A percentile compares a stretch with the other conserved stretches of the same genome.
Conservation (phyloP, 1,140 invertebrate genomes). For the Marisa cornuarietis region DNA sequence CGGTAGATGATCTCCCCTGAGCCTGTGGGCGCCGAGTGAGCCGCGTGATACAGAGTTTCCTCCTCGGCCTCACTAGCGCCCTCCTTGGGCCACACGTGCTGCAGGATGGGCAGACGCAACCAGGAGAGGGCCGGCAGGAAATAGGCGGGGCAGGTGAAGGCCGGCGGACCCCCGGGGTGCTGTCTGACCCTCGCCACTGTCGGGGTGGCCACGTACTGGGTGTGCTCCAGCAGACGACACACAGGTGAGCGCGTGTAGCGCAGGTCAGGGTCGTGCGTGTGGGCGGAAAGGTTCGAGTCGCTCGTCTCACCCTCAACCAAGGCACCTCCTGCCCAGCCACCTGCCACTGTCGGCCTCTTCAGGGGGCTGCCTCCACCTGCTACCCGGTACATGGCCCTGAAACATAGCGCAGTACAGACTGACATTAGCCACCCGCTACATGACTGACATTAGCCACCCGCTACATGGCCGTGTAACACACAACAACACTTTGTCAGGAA, state of each 20-base stretch:
- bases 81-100: slow-evolving; percentile 16
- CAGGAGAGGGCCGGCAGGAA: slow-evolving; percentile 23
- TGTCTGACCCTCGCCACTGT: slow-evolving; percentile 3
- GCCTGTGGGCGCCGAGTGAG: neutral
- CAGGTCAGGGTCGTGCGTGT: neutral
- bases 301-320: slow-evolving; percentile 17
- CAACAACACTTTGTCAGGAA: no score
- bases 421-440: no score
- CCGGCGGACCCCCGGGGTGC: slow-evolving; percentile 10
- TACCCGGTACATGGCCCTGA: slow-evolving; percentile 20
- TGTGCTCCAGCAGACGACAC: slow-evolving; percentile 24
- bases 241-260: slow-evolving; percentile 14
- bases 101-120: slow-evolving; percentile 16
- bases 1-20: slow-evolving; percentile 16
- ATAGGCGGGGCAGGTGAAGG: slow-evolving; percentile 20
- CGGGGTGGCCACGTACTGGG: slow-evolving; percentile 22
- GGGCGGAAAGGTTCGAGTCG: neutral
- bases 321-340: slow-evolving; percentile 12
- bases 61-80: neutral
- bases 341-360: neutral
- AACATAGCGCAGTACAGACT: neutral
- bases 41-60: neutral
- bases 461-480: no score
- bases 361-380: slow-evolving; percentile 7
- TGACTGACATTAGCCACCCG: no score